phyloP scores from a whole-genome alignment of 2,797 vertebrate species.

The Platalea minor region DNA sequence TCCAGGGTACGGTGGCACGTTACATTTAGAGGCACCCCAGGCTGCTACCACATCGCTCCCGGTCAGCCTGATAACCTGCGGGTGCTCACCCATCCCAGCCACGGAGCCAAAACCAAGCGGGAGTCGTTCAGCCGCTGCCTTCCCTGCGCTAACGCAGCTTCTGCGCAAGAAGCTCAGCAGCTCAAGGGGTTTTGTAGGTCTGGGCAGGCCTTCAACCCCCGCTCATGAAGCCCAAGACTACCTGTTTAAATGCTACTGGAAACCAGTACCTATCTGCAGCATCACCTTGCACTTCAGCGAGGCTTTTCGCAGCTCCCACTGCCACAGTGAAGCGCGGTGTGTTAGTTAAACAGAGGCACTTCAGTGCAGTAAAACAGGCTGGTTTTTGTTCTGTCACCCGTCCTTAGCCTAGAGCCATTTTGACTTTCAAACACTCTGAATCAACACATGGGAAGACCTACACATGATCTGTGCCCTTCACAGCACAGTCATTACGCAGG shows the following conservation, averaged over 20 bases:
- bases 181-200: neutral
- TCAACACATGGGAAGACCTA: neutral
- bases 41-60: neutral
- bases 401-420: neutral
- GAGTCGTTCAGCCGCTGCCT: neutral
- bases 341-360: neutral
- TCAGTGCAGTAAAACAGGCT: neutral
- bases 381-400: neutral
- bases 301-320: neutral
- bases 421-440: neutral
- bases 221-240: neutral
- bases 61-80: accelerated
- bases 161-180: neutral
- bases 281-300: neutral
- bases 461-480: neutral
- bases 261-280: neutral
- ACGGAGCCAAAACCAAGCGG: neutral
- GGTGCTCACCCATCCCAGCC: neutral
- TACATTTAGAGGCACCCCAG: neutral
- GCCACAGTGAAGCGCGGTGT: neutral
- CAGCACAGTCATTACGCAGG: neutral
- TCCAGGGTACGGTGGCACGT: neutral
- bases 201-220: neutral
- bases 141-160: neutral
- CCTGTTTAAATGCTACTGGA: neutral